Percentiles rank a stretch among this genome's conserved stretches.
Evolutionary conservation across 2,797 vertebrate genomes (phyloP).

Genomic region (Channallabes apus): DNA sequence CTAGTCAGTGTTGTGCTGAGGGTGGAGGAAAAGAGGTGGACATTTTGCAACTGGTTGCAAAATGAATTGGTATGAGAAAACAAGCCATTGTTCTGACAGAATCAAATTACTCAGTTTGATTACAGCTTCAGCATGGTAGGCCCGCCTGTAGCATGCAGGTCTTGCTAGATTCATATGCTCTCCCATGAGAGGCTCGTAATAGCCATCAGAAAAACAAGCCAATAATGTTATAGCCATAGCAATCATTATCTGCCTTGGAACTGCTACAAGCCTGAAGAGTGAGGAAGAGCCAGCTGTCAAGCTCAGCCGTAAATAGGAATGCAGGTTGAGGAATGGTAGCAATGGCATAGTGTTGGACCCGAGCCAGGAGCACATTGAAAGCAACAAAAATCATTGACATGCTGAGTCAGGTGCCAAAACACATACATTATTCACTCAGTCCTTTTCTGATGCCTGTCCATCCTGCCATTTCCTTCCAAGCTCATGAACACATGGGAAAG

Average conservation of each 20-base stretch:
- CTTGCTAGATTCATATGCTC: conserved; percentile 60
- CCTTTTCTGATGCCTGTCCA: conserved; percentile 44
- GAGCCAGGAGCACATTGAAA: conserved; percentile 71
- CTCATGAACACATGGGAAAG: conserved; percentile 37
- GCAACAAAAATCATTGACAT: conserved; percentile 70
- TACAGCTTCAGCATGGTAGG: conserved; percentile 29
- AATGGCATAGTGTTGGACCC: conserved; percentile 70
- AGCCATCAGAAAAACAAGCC: conserved; percentile 73
- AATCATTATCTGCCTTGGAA: conserved; percentile 77
- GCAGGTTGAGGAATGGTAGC: conserved; percentile 75
- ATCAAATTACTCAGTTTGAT: conserved; percentile 52
- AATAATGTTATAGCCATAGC: conserved; percentile 75
- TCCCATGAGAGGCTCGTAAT: conserved; percentile 71
- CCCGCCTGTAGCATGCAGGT: conserved; percentile 38
- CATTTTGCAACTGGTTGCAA: conserved; percentile 36
- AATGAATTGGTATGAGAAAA: conserved; percentile 46
- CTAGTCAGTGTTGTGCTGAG: background rate
- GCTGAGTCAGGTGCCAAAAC: conserved; percentile 72
- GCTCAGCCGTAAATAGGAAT: conserved; percentile 73
- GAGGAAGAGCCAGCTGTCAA: conserved; percentile 71
- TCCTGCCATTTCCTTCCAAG: conserved; percentile 53
- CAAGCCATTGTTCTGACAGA: conserved; percentile 38
- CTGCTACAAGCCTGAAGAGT: conserved; percentile 63
- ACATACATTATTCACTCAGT: conserved; percentile 57
- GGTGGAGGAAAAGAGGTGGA: conserved; percentile 32